phyloP scores from a whole-genome alignment of 2,888 invertebrate genomes.

The Sepiola atlantica region DNA sequence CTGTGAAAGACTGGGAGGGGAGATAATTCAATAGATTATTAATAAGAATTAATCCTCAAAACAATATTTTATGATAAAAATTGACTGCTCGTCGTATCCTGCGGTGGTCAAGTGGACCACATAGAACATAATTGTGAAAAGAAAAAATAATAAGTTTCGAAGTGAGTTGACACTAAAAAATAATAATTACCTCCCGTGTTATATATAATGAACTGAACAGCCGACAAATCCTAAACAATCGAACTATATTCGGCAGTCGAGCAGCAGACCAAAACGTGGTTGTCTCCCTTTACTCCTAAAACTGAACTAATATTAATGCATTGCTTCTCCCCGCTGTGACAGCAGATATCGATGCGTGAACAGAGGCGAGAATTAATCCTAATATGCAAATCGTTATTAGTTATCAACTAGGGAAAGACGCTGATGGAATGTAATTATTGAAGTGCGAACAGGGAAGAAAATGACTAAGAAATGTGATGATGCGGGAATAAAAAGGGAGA shows the following conservation, averaged over 20 bases:
- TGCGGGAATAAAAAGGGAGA: neutral
- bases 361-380: neutral
- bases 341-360: neutral
- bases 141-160: neutral
- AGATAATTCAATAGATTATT: too few relatives aligned
- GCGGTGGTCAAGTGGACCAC: neutral
- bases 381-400: slow-evolving; percentile 21
- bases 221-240: neutral
- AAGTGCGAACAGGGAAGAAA: neutral
- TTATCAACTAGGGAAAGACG: neutral
- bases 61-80: too few relatives aligned
- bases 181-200: neutral
- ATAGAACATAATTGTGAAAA: neutral
- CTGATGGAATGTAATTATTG: neutral
- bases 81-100: neutral
- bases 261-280: neutral
- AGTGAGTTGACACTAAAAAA: neutral
- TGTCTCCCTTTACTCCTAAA: neutral
- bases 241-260: neutral
- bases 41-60: too few relatives aligned
- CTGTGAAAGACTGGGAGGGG: too few relatives aligned
- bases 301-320: neutral
- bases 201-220: neutral
- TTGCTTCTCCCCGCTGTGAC: neutral
- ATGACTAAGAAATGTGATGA: slow-evolving; percentile 12